phyloP scores from a whole-genome alignment of 2,113 vertebrate species.

The Epinephelus moara region DNA sequence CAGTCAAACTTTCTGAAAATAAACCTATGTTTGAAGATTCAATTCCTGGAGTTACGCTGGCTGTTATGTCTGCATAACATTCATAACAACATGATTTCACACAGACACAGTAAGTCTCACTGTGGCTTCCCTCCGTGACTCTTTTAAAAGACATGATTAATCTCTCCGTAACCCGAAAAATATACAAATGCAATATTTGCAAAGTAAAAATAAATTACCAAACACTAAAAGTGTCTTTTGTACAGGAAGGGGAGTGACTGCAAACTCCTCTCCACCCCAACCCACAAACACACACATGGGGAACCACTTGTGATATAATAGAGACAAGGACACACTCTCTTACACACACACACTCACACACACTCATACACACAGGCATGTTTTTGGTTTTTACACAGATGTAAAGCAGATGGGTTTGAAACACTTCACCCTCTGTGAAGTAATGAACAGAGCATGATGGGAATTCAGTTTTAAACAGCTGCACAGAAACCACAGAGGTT shows the following conservation, averaged over 20 bases:
- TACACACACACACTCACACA: neutral
- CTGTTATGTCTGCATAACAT: neutral
- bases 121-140: neutral
- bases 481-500: neutral
- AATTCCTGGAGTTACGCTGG: neutral
- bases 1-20: too few relatives aligned
- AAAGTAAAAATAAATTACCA: conserved; percentile 17
- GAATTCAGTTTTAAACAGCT: conserved; percentile 9
- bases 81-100: neutral
- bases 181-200: conserved; percentile 29
- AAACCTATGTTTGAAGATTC: too few relatives aligned
- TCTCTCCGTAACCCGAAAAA: conserved; percentile 6
- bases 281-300: conserved; percentile 38
- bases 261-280: neutral
- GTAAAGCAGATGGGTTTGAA: conserved; percentile 50
- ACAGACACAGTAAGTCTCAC: neutral
- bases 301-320: conserved; percentile 14
- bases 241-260: neutral
- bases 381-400: conserved; percentile 14
- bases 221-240: neutral
- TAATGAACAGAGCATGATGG: neutral
- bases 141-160: conserved; percentile 11
- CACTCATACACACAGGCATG: neutral
- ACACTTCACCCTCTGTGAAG: neutral
- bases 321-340: neutral